Base-by-base conservation (phyloP, 1,140 invertebrate species). In the Caenorhabditis briggsae region DNA sequence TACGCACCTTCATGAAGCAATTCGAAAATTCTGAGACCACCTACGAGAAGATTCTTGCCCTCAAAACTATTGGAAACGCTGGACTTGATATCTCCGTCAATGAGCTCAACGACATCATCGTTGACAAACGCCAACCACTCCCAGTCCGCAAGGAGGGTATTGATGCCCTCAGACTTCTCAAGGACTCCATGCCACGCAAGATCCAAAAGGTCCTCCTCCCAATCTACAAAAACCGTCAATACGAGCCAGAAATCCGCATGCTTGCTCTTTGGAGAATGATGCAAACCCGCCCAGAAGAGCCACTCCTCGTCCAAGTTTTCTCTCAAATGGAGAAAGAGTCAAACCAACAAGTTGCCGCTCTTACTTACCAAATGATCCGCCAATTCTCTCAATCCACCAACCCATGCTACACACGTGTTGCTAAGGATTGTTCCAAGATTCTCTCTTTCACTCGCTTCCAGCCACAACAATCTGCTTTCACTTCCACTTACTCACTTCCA, bases 271-370 rank as follows among this genome's bases (percentile, higher is more conserved):
- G 87, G 0, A 74, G 89, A 25, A 70, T 90, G 48, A 65, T 89
- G 33, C 61, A 83, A 2, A 88, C 88, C 70, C 64, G 82, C 11
- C 91, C 91, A 43, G 48, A 86, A 14, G 82, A 84, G 41, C 55
- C 74, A 18, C 46, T 90, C 46, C 64, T 87, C 85, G 84, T 20
- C 41, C 82, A 87, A 55, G 87, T 92, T 48, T 89, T 88, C 25
- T 82, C 85, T 7, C 87, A 82, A 5, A 87, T 92, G 53, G 65
- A 88, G 33, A 83, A 50, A 5, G 92, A 92, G 48, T 55, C 82
- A 7, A 91, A 91, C 70, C 87, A 88, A 16, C 89, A 91, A 23
- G 91, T 92, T 46, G 89, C 88, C 33, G 88, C 90, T 18, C 92
- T 90, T 85, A 88, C 89, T 41, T 84, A 64, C 82, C 25, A 83